Conservation (phyloP, 2,888 invertebrate species). For the Archaeoteleia sp. region DNA sequence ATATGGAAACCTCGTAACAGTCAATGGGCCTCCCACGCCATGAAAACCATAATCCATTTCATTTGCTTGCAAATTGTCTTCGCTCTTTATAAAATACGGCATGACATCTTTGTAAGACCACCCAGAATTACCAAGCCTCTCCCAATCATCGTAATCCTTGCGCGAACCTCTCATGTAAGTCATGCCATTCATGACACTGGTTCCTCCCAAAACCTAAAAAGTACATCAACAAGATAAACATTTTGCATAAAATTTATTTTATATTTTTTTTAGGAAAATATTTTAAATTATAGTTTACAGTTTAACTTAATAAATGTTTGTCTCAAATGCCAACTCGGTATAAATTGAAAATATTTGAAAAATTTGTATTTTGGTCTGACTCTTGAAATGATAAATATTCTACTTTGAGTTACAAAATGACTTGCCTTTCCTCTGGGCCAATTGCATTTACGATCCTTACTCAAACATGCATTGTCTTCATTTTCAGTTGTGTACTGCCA, state of each 20-base stretch:
- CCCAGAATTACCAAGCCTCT: constrained; percentile 87
- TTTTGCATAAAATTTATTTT: too few relatives aligned
- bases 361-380: background rate
- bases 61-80: constrained; percentile 84
- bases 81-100: constrained; percentile 92
- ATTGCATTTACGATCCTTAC: constrained; percentile 83
- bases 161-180: constrained; percentile 94
- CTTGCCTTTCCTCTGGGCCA: constrained; percentile 90
- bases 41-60: constrained; percentile 87
- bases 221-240: background rate
- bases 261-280: too few relatives aligned
- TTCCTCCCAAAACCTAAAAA: constrained; percentile 88
- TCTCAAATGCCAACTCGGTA: too few relatives aligned
- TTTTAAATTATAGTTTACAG: too few relatives aligned
- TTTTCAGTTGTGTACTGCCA: constrained; percentile 92
- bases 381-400: too few relatives aligned
- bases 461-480: constrained; percentile 85
- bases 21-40: constrained; percentile 84
- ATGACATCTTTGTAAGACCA: constrained; percentile 94
- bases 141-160: constrained; percentile 92
- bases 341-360: too few relatives aligned
- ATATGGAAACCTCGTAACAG: constrained; percentile 88
- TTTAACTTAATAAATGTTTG: too few relatives aligned
- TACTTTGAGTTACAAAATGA: too few relatives aligned
- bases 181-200: constrained; percentile 96